Base-by-base conservation (phyloP, 2,888 invertebrate genomes). In the Lithophane socia region DNA sequence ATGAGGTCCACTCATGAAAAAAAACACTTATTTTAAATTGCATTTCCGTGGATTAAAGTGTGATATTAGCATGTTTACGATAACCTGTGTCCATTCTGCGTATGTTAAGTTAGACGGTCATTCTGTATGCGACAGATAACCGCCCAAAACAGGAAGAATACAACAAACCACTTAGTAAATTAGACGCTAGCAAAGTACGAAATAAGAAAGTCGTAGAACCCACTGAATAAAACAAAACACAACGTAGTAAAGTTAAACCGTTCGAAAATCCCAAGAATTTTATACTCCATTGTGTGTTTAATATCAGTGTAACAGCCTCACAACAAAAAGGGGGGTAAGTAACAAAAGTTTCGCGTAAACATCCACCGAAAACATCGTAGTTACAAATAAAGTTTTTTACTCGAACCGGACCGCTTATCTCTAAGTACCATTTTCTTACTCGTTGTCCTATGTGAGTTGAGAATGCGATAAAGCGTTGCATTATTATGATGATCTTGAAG, bases 331-430 rank as follows among this genome's bases (percentile, higher is more conserved):
- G 56, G 54, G 37, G 56, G 49, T 12, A 2, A 18, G 18, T 24
- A 56, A 37, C 16, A 61, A 81, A 81, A 84, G 73, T 81, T 84
- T 69, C 21, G 1, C 61, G 79, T 76, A 76, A 85, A 84, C 76
- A 79, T 67, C 54, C 49, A 13, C 72, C 71, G 29, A 73, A 81
- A 84, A 79, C 77, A 78, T 73, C n/a, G 44, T 49, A 70, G 79
- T 76, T 70, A 76, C 79, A 75, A 86, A 76, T 82, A 84, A 86
- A 86, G 68, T 73, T 84, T 84, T 82, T 78, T 78, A 78, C 64
- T 75, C 21, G 47, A 56, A 73, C 61, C 60, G 44, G 73, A 64
- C 76, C 73, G 64, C 68, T 77, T 82, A 84, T 72, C 65, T 81
- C 3, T 67, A n/a, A n/a, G n/a, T n/a, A 29, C 47, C 60, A 37